Conservation (phyloP, 2,888 invertebrate species). For the Limnephilus lunatus region DNA sequence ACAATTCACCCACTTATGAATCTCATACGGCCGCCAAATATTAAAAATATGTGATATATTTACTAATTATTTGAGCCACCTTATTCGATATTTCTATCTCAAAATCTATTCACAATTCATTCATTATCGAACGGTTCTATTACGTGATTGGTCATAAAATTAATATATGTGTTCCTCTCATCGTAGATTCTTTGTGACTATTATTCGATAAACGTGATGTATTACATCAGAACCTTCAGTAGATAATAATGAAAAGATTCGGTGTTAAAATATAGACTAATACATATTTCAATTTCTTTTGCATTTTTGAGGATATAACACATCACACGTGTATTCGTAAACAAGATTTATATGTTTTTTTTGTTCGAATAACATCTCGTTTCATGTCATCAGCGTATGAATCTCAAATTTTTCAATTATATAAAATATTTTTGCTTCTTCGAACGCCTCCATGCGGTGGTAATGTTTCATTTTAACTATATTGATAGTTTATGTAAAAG, state of each 20-base stretch:
- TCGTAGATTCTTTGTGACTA: not conserved
- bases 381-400: not conserved
- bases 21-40: constrained; percentile 35
- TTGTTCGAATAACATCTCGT: not conserved
- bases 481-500: constrained; percentile 31
- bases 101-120: not conserved
- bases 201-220: not conserved
- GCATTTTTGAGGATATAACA: not conserved
- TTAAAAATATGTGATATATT: constrained; percentile 33
- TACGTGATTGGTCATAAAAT: not conserved
- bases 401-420: not conserved
- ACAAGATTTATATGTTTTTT: not conserved
- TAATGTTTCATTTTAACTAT: not conserved
- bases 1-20: constrained; percentile 49
- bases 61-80: constrained; percentile 44
- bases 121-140: not conserved
- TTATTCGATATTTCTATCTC: not conserved
- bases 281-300: not conserved
- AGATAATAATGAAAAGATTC: not conserved
- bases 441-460: not conserved
- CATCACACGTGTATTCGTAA: not conserved
- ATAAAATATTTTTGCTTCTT: not conserved
- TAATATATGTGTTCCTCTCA: not conserved
- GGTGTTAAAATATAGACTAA: not conserved
- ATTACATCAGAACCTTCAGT: not conserved